These are phyloP conservation scores for Micoletzkya japonica DNA, from an alignment of 2,888 invertebrate species.

Conservation along the genomic window DNA sequence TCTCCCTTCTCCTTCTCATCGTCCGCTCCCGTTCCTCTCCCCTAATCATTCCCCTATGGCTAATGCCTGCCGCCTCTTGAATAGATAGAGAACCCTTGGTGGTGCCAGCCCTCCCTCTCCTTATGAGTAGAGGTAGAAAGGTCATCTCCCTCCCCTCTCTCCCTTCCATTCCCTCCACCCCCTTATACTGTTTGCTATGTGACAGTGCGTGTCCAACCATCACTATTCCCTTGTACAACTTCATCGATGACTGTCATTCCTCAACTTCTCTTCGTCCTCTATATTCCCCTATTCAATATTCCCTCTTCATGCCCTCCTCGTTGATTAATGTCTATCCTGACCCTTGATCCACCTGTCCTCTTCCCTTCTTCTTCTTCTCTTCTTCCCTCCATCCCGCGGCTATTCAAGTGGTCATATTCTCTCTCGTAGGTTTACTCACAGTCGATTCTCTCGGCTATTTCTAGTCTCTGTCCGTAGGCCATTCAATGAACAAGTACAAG, in stretches of 20 bases:
- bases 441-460: too few species aligned
- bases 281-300: not conserved
- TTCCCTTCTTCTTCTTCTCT: conserved; percentile 7
- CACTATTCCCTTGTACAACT: not conserved
- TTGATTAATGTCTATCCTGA: conserved; percentile 3
- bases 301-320: conserved; percentile 3
- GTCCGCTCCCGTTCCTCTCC: too few species aligned
- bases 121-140: conserved; percentile 17
- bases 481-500: too few species aligned
- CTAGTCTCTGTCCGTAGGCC: too few species aligned
- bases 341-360: not conserved
- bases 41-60: not conserved
- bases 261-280: conserved; percentile 15
- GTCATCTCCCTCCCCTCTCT: conserved; percentile 17
- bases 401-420: too few species aligned
- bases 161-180: not conserved
- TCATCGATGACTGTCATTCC: conserved; percentile 1
- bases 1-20: not conserved
- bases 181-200: not conserved
- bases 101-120: not conserved
- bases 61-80: not conserved
- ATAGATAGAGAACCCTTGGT: not conserved
- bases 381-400: conserved; percentile 17
- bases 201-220: not conserved
- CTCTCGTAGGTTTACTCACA: too few species aligned